These are phyloP conservation scores for Phrynosoma platyrhinos DNA, from an alignment of 2,113 vertebrate species.

Conservation along the genomic window DNA sequence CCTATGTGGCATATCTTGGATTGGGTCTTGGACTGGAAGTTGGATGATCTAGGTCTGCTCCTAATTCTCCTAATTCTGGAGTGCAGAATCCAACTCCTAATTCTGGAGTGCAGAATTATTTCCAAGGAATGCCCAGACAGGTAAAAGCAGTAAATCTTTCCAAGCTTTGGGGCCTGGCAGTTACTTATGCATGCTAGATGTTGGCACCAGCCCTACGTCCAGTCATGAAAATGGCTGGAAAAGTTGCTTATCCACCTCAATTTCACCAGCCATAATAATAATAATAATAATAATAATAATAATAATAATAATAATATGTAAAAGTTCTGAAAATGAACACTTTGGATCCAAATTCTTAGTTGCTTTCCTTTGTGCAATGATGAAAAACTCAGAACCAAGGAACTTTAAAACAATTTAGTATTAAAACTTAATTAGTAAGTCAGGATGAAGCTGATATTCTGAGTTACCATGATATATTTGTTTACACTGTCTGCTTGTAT, in stretches of 20 bases:
- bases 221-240: too few relatives aligned
- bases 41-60: too few relatives aligned
- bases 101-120: neutral
- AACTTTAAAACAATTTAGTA: neutral
- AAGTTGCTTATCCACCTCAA: too few relatives aligned
- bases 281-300: too few relatives aligned
- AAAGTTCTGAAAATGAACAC: neutral
- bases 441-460: neutral
- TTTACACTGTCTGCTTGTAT: constrained; percentile 65
- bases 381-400: neutral
- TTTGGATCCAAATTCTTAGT: neutral
- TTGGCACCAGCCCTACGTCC: neutral
- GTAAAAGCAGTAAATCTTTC: neutral
- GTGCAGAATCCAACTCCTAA: too few relatives aligned
- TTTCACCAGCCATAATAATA: too few relatives aligned
- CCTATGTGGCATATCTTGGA: too few relatives aligned
- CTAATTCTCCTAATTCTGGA: too few relatives aligned
- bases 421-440: neutral
- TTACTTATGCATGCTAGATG: neutral
- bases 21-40: too few relatives aligned
- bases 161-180: neutral
- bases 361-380: neutral
- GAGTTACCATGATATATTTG: constrained; percentile 49
- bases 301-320: too few relatives aligned
- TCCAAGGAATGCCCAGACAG: neutral